Evolutionary conservation across 2,888 invertebrate species (phyloP).

Genomic region (Heliconius erato): DNA sequence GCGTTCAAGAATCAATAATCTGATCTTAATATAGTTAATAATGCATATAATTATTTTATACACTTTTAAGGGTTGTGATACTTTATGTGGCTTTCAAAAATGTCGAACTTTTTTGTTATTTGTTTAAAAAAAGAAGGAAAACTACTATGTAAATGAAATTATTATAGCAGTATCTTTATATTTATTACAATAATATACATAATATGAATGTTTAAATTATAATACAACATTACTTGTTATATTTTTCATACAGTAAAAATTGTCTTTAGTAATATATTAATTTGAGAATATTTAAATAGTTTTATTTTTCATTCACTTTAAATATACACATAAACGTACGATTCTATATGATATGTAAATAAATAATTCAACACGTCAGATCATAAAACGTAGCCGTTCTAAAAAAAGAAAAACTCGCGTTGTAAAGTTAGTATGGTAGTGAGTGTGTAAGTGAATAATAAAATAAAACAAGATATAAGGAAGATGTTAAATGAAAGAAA

Average conservation of each 20-base stretch:
- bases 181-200: not conserved
- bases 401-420: not conserved
- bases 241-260: not conserved
- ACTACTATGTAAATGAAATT: not conserved
- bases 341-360: not conserved
- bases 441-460: not conserved
- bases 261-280: not conserved
- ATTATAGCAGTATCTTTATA: not conserved
- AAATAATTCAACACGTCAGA: not conserved
- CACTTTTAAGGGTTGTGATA: slow-evolving; percentile 12
- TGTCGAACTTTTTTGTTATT: not conserved
- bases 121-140: not conserved
- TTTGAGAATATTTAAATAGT: not conserved
- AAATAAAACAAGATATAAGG: not conserved
- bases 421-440: not conserved
- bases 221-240: not conserved
- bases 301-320: not conserved
- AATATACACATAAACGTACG: not conserved
- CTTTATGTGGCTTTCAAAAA: slow-evolving; percentile 14
- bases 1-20: slow-evolving; percentile 44
- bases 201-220: not conserved
- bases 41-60: slow-evolving; percentile 13
- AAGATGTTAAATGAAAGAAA: not conserved
- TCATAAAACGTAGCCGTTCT: not conserved
- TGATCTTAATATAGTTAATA: slow-evolving; percentile 39